Evolutionary conservation across 2,113 vertebrate species (phyloP).

Genomic region (Calidris pygmaea): DNA sequence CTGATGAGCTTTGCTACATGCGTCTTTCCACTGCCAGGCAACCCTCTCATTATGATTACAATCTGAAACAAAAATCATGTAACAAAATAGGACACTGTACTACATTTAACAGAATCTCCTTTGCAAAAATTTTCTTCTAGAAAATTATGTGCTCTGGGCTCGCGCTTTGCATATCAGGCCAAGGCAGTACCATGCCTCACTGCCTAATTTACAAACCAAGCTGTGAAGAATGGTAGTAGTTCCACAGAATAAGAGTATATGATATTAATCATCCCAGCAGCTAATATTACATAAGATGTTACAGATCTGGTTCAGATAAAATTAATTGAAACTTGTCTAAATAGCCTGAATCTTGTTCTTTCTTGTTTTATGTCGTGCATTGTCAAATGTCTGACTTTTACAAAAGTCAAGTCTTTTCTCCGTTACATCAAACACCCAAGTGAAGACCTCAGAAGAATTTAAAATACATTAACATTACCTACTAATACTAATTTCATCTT

Average conservation of each 20-base stretch:
- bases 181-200: not conserved
- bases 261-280: not conserved
- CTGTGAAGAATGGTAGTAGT: not conserved
- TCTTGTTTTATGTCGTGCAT: not conserved
- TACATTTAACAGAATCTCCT: not conserved
- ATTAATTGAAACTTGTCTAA: not conserved
- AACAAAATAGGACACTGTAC: not conserved
- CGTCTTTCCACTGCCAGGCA: slow-evolving; percentile 97
- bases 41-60: slow-evolving; percentile 97
- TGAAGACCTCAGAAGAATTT: not conserved
- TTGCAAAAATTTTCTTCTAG: not conserved
- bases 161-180: not conserved
- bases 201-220: not conserved
- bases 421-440: not conserved
- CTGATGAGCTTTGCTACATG: slow-evolving; percentile 98
- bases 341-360: not conserved
- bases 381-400: not conserved
- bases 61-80: slow-evolving; percentile 80
- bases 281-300: not conserved
- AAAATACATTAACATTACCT: not conserved
- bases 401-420: not conserved
- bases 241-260: not conserved
- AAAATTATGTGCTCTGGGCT: not conserved
- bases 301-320: not conserved
- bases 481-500: not conserved